Evolutionary conservation across 2,113 vertebrate species (phyloP), one percentile per base, ranked within the genome.

Genomic region (Brachirus orientalis): DNA sequence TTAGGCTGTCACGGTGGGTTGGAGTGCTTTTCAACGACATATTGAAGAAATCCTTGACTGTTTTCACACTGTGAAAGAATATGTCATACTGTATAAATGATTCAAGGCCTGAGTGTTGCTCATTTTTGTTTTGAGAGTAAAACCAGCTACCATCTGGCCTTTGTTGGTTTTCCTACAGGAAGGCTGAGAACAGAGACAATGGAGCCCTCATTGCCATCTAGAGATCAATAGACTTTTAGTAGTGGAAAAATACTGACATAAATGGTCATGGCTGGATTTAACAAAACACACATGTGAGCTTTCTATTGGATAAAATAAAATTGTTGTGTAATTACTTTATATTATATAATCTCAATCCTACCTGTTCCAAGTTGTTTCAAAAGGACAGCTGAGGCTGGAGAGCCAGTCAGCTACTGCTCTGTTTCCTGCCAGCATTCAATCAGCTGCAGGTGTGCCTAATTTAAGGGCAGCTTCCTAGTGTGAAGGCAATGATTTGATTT

Each of bases 361-460:
- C 11, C 6, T 36, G 11, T 40, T 58, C 17, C 18, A 22, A 48
- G 10, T 14, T 10, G 43, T 53, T 58, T 35, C 14, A 8, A 37
- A 19, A 1, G 16, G 11, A 56, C 50, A 1, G 0, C 7, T 5
- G 10, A 3, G 12, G 20, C 18, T 1, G 5, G 10, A 3, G 0
- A 63, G 35, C 61, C 68, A 78, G 55, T 75, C 59, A 75, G 78
- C 72, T 51, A 69, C 69, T 55, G 68, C 80, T 40, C 52, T 33
- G 19, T n/a, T 44, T 43, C 8, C 6, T 17, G 12, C 6, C 17
- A 20, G 35, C 5, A 12, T 7, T 65, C 69, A 74, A 59, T 81
- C 72, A 54, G 68, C 54, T 14, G 44, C 72, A 53, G 66, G 14
- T 44, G 52, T 17, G 14, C 5, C 70, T 41, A 64, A 79, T 85